phyloP scores from a whole-genome alignment of 2,797 vertebrate species.

The Falco biarmicus region DNA sequence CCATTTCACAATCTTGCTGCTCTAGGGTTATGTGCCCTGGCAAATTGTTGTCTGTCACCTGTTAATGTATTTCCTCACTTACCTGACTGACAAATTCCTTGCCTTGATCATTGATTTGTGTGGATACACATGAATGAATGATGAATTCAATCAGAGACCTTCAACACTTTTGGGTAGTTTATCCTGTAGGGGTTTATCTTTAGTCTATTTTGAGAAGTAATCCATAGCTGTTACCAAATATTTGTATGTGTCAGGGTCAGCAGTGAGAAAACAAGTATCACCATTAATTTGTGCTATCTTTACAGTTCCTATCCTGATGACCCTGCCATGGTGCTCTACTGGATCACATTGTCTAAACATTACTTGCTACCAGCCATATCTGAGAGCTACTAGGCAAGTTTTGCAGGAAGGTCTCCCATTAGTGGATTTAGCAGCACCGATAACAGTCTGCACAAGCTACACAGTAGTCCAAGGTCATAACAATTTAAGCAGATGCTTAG shows the following conservation, averaged over 20 bases:
- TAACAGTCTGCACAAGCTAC: neutral
- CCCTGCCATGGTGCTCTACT: neutral
- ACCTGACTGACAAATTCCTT: conserved; percentile 63
- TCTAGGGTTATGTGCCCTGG: conserved; percentile 46
- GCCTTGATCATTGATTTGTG: conserved; percentile 64
- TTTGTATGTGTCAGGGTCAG: conserved; percentile 23
- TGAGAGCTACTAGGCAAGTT: neutral
- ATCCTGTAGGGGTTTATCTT: conserved; percentile 50
- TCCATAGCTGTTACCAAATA: conserved; percentile 51
- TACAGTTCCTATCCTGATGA: neutral
- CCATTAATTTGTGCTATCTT: conserved; percentile 35
- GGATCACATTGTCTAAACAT: neutral
- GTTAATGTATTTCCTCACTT: conserved; percentile 72
- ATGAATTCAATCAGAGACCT: conserved; percentile 63
- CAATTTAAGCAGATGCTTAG: neutral
- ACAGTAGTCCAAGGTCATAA: neutral
- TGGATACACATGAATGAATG: conserved; percentile 17
- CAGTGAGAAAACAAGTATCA: conserved; percentile 52
- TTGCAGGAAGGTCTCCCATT: neutral
- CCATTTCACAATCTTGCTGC: conserved; percentile 62
- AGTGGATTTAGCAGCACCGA: neutral
- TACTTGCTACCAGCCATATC: neutral
- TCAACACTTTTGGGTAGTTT: conserved; percentile 61
- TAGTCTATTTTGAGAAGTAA: conserved; percentile 30
- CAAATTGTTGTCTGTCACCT: conserved; percentile 74